Conservation (phyloP, 2,888 invertebrate species). For the Dynastes maya region DNA sequence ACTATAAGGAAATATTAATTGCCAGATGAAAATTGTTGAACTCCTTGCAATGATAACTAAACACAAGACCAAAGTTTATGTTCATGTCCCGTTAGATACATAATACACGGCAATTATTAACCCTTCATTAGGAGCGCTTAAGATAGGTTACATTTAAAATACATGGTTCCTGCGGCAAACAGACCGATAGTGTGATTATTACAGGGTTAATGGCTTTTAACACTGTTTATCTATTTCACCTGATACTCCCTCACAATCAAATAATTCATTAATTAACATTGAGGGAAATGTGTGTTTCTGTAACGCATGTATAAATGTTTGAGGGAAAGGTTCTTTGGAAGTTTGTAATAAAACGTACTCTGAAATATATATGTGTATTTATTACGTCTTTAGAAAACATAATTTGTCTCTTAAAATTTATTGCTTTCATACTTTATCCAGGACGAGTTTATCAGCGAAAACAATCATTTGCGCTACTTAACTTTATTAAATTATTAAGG, state of each 20-base stretch:
- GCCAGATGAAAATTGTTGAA: no score
- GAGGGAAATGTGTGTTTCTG: neutral
- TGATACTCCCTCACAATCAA: conserved; percentile 30
- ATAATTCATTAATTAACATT: conserved; percentile 37
- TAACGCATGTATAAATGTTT: neutral
- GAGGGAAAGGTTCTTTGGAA: neutral
- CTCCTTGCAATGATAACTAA: no score
- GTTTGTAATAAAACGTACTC: no score
- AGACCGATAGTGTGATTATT: conserved; percentile 38
- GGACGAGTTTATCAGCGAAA: no score
- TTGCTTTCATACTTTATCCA: no score
- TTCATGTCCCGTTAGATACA: conserved; percentile 9
- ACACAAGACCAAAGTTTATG: conserved; percentile 2
- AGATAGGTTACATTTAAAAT: conserved; percentile 40
- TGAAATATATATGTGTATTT: no score
- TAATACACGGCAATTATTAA: conserved; percentile 45
- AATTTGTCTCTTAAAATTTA: no score
- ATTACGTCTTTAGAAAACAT: no score
- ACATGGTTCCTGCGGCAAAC: conserved; percentile 34
- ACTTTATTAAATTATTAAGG: no score
- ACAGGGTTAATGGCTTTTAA: conserved; percentile 44
- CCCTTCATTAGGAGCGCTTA: conserved; percentile 53
- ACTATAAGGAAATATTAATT: no score
- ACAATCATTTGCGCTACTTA: no score
- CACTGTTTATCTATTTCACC: conserved; percentile 38